A percentile compares a stretch with the other conserved stretches of the same genome.
Conservation (phyloP, 2,113 vertebrate species). For the Alligator sinensis region DNA sequence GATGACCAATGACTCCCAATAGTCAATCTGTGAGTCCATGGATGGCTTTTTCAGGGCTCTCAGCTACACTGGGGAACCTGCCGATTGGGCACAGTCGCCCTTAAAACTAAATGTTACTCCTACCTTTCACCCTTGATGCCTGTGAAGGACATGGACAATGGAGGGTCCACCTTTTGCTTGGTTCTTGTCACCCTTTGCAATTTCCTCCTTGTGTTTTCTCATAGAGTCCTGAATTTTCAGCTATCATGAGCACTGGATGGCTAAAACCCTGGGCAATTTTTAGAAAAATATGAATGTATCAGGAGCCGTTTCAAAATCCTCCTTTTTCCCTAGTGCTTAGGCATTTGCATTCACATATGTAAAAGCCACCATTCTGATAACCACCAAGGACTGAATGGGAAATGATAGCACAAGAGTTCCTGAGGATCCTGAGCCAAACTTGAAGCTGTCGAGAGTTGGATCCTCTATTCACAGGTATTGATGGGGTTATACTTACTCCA, state of each 20-base stretch:
- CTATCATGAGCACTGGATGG: fast-evolving
- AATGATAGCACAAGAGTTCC: no score
- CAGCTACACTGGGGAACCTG: not conserved
- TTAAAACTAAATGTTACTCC: not conserved
- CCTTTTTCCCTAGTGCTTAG: not conserved
- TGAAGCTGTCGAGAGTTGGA: not conserved
- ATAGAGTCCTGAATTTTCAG: not conserved
- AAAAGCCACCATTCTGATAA: not conserved
- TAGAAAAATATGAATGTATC: not conserved
- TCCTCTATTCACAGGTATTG: not conserved
- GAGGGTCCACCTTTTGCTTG: not conserved
- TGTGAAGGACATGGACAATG: not conserved
- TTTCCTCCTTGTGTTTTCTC: not conserved
- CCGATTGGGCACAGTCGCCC: not conserved
- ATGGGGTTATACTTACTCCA: not conserved
- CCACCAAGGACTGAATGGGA: not conserved
- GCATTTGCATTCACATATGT: not conserved
- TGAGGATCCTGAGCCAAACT: not conserved
- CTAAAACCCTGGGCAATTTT: not conserved
- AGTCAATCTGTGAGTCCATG: not conserved
- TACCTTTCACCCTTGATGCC: not conserved
- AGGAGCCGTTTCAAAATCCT: not conserved
- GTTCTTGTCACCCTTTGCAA: not conserved
- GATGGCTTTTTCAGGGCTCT: not conserved
- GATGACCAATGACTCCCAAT: no score